Evolutionary conservation across 2,113 vertebrate genomes (phyloP).

Genomic region (Jaculus jaculus): DNA sequence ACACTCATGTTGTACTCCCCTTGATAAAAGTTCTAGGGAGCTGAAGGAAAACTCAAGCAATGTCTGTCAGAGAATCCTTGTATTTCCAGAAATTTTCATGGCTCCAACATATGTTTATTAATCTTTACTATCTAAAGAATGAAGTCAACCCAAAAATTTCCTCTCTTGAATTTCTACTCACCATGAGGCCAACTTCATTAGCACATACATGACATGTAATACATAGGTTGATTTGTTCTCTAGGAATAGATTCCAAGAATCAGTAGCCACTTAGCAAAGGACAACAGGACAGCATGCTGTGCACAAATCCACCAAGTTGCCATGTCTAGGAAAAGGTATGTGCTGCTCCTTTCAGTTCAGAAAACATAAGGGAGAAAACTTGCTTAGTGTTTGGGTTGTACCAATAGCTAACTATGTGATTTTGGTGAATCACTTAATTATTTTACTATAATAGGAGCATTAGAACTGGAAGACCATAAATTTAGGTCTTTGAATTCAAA

Average conservation of each 20-base stretch:
- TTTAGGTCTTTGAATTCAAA: background rate
- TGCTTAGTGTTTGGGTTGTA: background rate
- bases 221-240: background rate
- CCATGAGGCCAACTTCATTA: background rate
- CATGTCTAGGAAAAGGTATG: background rate
- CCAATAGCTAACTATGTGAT: background rate
- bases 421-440: background rate
- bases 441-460: background rate
- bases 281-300: background rate
- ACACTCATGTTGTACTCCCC: background rate
- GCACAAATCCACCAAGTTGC: background rate
- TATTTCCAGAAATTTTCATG: background rate
- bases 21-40: background rate
- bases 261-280: background rate
- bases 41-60: background rate
- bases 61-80: background rate
- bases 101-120: background rate
- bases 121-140: background rate
- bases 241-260: conserved; percentile 12
- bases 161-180: background rate
- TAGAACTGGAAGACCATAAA: background rate
- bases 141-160: background rate
- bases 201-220: background rate
- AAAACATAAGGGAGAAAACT: background rate
- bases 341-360: background rate